phyloP scores from a whole-genome alignment of 2,888 invertebrate species.

The Tetragonisca angustula region DNA sequence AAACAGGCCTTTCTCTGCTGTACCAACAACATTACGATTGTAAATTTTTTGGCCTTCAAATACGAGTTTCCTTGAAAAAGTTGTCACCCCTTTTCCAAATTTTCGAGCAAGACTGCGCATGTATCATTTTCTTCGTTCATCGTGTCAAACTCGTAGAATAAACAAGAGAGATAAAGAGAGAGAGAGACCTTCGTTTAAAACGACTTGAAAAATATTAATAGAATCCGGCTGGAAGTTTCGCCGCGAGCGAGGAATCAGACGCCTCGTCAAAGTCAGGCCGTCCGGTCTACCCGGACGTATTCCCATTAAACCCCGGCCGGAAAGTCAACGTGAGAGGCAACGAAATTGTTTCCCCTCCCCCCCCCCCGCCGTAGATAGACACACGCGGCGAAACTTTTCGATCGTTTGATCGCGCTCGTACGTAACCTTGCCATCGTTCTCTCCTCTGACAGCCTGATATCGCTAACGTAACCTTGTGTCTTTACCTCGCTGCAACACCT shows the following conservation, averaged over 20 bases:
- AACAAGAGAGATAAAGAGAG: neutral
- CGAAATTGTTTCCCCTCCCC: slow-evolving; percentile 61
- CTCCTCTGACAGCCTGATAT: slow-evolving; percentile 58
- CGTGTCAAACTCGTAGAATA: neutral
- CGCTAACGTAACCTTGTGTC: slow-evolving; percentile 64
- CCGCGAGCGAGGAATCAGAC: slow-evolving; percentile 20
- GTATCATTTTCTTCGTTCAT: no score
- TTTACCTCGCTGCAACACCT: slow-evolving; percentile 21
- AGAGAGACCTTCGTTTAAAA: neutral
- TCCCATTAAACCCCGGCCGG: slow-evolving; percentile 62
- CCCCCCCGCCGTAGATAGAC: slow-evolving; percentile 35
- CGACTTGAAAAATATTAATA: neutral
- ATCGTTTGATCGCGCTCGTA: slow-evolving; percentile 35
- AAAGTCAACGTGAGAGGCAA: slow-evolving; percentile 40
- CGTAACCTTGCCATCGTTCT: slow-evolving; percentile 39
- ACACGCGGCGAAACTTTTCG: slow-evolving; percentile 55
- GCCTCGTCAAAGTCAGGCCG: slow-evolving; percentile 50
- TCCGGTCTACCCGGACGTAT: slow-evolving; percentile 46
- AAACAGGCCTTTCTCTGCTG: no score
- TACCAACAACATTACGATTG: no score
- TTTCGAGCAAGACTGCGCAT: no score
- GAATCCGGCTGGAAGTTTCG: slow-evolving; percentile 6
- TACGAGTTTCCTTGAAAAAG: no score
- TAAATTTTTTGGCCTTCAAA: no score
- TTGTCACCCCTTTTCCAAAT: no score